These are phyloP conservation scores for Lordiphosa clarofinis DNA, from an alignment of 1,140 invertebrate species.

Conservation along the genomic window DNA sequence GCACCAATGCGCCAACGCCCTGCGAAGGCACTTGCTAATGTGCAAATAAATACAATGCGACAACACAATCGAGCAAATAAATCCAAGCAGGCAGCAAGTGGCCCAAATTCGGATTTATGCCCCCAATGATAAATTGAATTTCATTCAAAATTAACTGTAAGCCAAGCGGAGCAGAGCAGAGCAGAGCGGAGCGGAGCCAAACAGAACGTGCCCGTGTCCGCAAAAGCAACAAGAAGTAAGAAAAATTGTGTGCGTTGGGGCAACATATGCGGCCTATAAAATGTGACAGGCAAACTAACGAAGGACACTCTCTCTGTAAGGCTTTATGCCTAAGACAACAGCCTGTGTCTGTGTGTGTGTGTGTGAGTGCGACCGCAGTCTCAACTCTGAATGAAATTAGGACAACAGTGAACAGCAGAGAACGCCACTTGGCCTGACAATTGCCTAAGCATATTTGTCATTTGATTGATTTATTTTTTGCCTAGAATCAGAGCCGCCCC, in stretches of 20 bases:
- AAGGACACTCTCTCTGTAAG: slow-evolving; percentile 18
- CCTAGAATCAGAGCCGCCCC: slow-evolving; percentile 21
- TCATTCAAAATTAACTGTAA: slow-evolving; percentile 75
- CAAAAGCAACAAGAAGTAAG: slow-evolving; percentile 22
- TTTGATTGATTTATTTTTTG: slow-evolving; percentile 76
- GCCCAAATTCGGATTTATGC: slow-evolving; percentile 67
- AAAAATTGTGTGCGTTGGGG: slow-evolving; percentile 27
- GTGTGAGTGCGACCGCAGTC: slow-evolving; percentile 27
- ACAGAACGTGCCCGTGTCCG: too few species aligned
- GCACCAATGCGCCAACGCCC: slow-evolving; percentile 51
- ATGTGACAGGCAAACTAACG: slow-evolving; percentile 61
- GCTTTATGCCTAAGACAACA: slow-evolving; percentile 3
- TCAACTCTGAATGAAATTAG: slow-evolving; percentile 39
- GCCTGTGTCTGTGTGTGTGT: too few species aligned
- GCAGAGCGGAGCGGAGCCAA: slow-evolving; percentile 65
- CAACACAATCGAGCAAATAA: slow-evolving; percentile 51
- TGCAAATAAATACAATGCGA: slow-evolving; percentile 49
- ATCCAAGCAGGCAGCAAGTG: slow-evolving; percentile 46
- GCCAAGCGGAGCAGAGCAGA: slow-evolving; percentile 24
- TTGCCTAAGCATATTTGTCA: slow-evolving; percentile 77
- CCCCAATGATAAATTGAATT: slow-evolving; percentile 75
- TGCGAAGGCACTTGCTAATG: slow-evolving; percentile 44
- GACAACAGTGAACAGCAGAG: slow-evolving; percentile 26
- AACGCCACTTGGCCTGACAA: slow-evolving; percentile 58
- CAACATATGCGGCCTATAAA: slow-evolving; percentile 70